These are phyloP conservation scores for Synergus laeviventris DNA, from an alignment of 2,888 invertebrate species.

Conservation along the genomic window DNA sequence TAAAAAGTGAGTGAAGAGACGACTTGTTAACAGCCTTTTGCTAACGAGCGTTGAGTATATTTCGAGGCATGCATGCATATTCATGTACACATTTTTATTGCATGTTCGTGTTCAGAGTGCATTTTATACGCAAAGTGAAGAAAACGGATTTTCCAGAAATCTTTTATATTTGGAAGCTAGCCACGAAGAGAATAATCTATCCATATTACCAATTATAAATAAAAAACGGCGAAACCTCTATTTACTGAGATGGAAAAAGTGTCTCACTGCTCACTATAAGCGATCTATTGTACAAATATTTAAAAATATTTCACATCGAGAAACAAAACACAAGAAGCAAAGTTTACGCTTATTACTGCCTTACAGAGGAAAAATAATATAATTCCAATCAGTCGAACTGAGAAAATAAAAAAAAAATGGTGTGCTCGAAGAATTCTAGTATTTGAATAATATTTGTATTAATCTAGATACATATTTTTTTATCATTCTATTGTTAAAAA, in stretches of 20 bases:
- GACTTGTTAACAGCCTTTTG: conserved; percentile 31
- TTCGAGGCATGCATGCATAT: neutral
- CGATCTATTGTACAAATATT: conserved; percentile 1
- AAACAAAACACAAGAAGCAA: neutral
- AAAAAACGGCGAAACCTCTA: neutral
- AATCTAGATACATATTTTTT: too few species aligned
- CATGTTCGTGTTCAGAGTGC: neutral
- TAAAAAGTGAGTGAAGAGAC: conserved; percentile 15
- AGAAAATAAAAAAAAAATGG: too few species aligned
- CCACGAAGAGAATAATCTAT: neutral
- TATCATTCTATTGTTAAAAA: too few species aligned
- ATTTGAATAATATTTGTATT: too few species aligned
- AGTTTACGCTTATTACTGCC: too few species aligned
- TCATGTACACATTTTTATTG: neutral
- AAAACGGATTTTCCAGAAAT: neutral
- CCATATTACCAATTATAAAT: neutral
- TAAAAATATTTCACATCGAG: conserved; percentile 9
- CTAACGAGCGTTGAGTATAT: conserved; percentile 23
- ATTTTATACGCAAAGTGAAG: conserved; percentile 31
- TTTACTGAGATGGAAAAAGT: conserved; percentile 6
- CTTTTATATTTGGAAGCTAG: neutral
- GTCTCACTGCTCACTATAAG: neutral
- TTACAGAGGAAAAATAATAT: too few species aligned
- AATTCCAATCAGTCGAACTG: too few species aligned
- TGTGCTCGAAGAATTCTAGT: too few species aligned